phyloP scores from a whole-genome alignment of 2,797 vertebrate genomes.

The Salmo trutta region DNA sequence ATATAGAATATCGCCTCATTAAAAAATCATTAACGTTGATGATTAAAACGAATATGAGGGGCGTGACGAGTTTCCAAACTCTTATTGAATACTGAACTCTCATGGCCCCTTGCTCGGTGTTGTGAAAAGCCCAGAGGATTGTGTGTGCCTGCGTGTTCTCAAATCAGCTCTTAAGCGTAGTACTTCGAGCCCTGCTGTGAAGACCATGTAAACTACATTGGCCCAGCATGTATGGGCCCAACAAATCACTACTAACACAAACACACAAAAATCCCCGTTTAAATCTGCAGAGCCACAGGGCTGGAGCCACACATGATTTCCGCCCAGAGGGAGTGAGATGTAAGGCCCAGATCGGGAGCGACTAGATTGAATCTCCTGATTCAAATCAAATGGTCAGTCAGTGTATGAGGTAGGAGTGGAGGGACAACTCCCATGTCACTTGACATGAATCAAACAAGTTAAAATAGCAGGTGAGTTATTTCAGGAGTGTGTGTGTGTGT shows the following conservation, averaged over 20 bases:
- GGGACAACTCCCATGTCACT: conserved; percentile 29
- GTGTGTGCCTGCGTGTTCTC: conserved; percentile 20
- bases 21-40: conserved; percentile 67
- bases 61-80: conserved; percentile 49
- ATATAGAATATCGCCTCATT: conserved; percentile 50
- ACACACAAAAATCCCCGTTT: conserved; percentile 68
- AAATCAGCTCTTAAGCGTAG: conserved; percentile 13
- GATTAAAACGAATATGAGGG: conserved; percentile 59
- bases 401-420: conserved; percentile 1
- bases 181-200: conserved; percentile 37
- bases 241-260: conserved; percentile 64
- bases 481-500: not conserved
- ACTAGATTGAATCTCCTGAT: not conserved
- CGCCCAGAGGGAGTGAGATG: conserved; percentile 30
- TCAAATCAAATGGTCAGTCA: not conserved
- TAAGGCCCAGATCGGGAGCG: not conserved
- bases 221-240: conserved; percentile 45
- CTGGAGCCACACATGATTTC: conserved; percentile 45
- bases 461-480: not conserved
- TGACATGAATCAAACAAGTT: conserved; percentile 7
- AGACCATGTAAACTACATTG: conserved; percentile 55
- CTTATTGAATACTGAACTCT: conserved; percentile 46
- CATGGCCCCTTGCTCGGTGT: conserved; percentile 48
- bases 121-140: conserved; percentile 21
- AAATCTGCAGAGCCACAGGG: conserved; percentile 49